Conservation (phyloP, 2,113 vertebrate species). For the Platichthys flesus region DNA sequence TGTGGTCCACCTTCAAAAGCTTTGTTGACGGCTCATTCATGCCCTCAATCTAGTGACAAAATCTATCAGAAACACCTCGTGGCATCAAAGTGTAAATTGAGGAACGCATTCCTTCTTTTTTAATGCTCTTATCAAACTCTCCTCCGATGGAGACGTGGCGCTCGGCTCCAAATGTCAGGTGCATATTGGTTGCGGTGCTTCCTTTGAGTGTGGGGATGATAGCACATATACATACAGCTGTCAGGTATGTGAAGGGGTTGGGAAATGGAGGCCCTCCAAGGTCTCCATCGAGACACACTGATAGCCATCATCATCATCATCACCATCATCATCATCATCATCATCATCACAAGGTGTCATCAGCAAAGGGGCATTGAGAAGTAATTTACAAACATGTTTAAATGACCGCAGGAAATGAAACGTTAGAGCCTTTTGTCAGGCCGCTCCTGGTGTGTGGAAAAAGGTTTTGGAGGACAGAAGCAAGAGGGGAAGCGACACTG, state of each 20-base stretch:
- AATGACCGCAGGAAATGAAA: constrained; percentile 78
- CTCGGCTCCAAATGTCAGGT: constrained; percentile 74
- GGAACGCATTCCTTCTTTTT: constrained; percentile 71
- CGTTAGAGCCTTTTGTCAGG: constrained; percentile 67
- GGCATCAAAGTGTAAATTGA: constrained; percentile 66
- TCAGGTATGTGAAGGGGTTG: constrained; percentile 76
- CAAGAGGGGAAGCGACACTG: constrained; percentile 45
- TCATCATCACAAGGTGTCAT: constrained; percentile 64
- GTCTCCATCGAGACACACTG: constrained; percentile 72
- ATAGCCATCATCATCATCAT: constrained; percentile 70
- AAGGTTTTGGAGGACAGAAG: constrained; percentile 63
- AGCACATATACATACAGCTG: constrained; percentile 82
- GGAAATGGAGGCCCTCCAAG: constrained; percentile 71
- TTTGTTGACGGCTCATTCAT: constrained; percentile 75
- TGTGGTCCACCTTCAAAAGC: constrained; percentile 75
- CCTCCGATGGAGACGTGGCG: constrained; percentile 52
- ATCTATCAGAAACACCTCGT: constrained; percentile 68
- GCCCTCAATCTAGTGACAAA: constrained; percentile 69
- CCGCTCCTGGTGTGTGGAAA: constrained; percentile 38
- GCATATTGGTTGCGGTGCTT: constrained; percentile 74
- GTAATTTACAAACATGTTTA: constrained; percentile 78
- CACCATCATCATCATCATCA: constrained; percentile 73
- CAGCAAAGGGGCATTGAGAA: constrained; percentile 71
- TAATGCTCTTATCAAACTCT: constrained; percentile 70
- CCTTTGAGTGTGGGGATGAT: constrained; percentile 71